Percentiles rank a stretch among this genome's conserved stretches.
Evolutionary conservation across 2,888 invertebrate species (phyloP).

Genomic region (Drosophila affinis): DNA sequence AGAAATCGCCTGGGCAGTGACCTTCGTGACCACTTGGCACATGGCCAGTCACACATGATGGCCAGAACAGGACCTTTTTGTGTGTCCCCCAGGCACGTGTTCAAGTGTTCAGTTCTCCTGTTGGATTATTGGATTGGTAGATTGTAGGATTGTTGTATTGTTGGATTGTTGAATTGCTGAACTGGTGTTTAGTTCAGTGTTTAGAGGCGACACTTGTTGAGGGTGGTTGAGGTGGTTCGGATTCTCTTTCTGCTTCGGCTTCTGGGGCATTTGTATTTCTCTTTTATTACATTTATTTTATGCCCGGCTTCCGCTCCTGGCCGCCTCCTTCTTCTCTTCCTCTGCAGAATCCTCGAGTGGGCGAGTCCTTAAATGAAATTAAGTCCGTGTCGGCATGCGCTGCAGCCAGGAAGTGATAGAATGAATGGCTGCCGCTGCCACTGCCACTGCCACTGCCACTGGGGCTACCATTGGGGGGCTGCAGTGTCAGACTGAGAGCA

Average conservation of each 20-base stretch:
- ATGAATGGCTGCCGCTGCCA: conserved; percentile 66
- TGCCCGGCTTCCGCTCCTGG: background rate
- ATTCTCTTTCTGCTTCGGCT: background rate
- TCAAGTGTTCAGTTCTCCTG: conserved; percentile 1
- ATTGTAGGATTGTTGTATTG: conserved; percentile 10
- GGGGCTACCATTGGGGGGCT: background rate
- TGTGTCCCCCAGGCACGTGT: conserved; percentile 36
- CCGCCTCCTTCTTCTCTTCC: background rate
- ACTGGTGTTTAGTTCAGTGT: background rate
- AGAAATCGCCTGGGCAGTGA: conserved; percentile 75
- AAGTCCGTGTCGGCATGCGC: conserved; percentile 79
- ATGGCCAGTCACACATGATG: conserved; percentile 8
- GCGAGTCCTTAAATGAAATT: conserved; percentile 74
- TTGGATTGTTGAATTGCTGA: too few species aligned
- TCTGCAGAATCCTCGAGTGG: conserved; percentile 24
- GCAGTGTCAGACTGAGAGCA: conserved; percentile 6
- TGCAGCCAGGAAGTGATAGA: conserved; percentile 75
- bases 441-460: too few species aligned
- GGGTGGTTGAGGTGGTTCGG: background rate
- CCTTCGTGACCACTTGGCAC: conserved; percentile 70
- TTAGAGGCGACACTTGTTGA: conserved; percentile 31
- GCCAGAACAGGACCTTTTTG: conserved; percentile 4
- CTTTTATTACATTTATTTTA: conserved; percentile 48
- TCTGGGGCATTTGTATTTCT: conserved; percentile 32
- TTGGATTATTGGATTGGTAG: conserved; percentile 19